Evolutionary conservation across 2,113 vertebrate genomes (phyloP).

Genomic region (Cottus gobio): DNA sequence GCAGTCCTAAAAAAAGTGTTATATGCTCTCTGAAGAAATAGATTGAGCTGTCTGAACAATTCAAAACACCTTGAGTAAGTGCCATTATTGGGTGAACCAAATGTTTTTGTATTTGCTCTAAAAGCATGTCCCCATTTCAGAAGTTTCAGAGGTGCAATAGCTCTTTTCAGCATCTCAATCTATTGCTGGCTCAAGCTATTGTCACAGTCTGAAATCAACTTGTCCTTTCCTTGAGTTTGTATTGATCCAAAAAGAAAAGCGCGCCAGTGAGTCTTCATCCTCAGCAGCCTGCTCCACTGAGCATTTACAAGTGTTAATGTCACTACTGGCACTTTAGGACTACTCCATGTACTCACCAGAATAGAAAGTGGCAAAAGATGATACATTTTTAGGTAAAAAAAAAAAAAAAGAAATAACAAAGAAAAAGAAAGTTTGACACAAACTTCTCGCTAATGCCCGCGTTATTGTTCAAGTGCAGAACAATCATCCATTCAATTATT

Average conservation of each 20-base stretch:
- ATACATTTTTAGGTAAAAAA: slow-evolving; percentile 15
- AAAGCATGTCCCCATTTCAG: slow-evolving; percentile 41
- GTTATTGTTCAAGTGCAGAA: slow-evolving; percentile 15
- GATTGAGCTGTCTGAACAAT: slow-evolving; percentile 54
- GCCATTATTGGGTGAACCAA: slow-evolving; percentile 54
- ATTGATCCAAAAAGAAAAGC: slow-evolving; percentile 61
- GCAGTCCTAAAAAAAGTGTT: slow-evolving; percentile 3
- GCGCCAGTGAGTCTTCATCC: slow-evolving; percentile 45
- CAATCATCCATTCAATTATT: slow-evolving; percentile 23
- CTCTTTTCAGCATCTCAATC: slow-evolving; percentile 53
- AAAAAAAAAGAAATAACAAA: background rate
- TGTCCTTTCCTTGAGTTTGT: slow-evolving; percentile 62
- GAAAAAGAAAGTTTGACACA: slow-evolving; percentile 16
- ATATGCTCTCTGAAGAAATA: slow-evolving; percentile 28
- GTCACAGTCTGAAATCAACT: slow-evolving; percentile 68
- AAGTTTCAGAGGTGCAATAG: slow-evolving; percentile 38
- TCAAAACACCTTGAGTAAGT: slow-evolving; percentile 52
- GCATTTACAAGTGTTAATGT: slow-evolving; percentile 64
- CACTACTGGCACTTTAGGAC: slow-evolving; percentile 55
- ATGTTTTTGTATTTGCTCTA: slow-evolving; percentile 47
- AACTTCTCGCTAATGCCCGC: background rate
- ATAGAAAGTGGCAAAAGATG: slow-evolving; percentile 32
- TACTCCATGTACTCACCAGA: slow-evolving; percentile 35
- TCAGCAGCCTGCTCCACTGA: slow-evolving; percentile 49
- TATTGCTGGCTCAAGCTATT: slow-evolving; percentile 48